Evolutionary conservation across 2,888 invertebrate genomes (phyloP).

Genomic region (Panorpa germanica): DNA sequence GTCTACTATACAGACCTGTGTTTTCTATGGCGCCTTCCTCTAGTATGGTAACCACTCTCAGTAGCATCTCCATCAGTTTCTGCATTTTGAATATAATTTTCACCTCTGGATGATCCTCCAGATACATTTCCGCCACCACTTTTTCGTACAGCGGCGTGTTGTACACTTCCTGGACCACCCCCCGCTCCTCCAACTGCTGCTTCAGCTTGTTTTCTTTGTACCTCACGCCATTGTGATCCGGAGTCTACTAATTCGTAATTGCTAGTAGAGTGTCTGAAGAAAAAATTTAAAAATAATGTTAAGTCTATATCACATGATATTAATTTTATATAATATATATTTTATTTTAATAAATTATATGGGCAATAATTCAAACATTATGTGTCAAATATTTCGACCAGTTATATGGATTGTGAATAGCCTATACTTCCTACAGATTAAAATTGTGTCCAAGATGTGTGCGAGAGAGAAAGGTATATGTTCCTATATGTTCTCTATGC

Average conservation of each 20-base stretch:
- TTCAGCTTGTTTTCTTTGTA: conserved; percentile 53
- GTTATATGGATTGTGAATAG: too few relatives aligned
- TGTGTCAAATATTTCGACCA: too few relatives aligned
- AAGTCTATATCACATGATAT: background rate
- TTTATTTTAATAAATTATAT: too few relatives aligned
- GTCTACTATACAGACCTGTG: too few relatives aligned
- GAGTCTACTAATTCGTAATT: conserved; percentile 65
- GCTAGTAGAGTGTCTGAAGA: conserved; percentile 23
- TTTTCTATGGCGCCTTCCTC: conserved; percentile 30
- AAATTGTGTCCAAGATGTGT: too few relatives aligned
- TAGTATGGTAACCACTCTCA: conserved; percentile 23
- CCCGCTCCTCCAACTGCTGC: conserved; percentile 30
- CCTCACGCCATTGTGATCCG: conserved; percentile 77
- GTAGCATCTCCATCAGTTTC: conserved; percentile 39
- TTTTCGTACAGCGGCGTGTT: conserved; percentile 50
- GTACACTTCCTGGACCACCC: conserved; percentile 30
- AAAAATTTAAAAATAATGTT: background rate
- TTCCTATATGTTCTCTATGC: too few relatives aligned
- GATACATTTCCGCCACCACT: conserved; percentile 33
- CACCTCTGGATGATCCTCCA: background rate
- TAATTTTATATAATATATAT: too few relatives aligned
- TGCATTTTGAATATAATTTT: conserved; percentile 17
- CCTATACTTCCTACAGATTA: too few relatives aligned
- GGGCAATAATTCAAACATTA: too few relatives aligned
- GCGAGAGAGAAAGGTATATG: too few relatives aligned